Evolutionary conservation across 2,888 invertebrate species (phyloP).

Genomic region (Aphrophora alni): DNA sequence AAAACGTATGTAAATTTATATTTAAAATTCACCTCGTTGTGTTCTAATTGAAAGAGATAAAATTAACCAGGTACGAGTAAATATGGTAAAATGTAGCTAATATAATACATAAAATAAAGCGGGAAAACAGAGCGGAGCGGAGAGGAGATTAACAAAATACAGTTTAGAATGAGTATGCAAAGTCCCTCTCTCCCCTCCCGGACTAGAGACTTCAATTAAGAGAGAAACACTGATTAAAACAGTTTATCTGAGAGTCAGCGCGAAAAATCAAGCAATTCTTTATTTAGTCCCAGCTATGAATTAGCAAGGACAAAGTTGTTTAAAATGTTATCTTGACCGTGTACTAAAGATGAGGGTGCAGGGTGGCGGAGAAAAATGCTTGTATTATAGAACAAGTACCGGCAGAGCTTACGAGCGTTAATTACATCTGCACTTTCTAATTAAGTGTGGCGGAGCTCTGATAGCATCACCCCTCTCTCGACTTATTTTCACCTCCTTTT

Average conservation of each 20-base stretch:
- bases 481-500: no score
- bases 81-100: neutral
- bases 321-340: slow-evolving; percentile 2
- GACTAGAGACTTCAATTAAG: neutral
- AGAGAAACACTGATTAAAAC: neutral
- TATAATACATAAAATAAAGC: neutral
- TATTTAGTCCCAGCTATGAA: neutral
- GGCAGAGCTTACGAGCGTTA: neutral
- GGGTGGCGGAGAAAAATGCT: no score
- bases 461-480: neutral
- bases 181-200: neutral
- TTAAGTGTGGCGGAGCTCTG: neutral
- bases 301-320: neutral
- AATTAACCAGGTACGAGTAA: neutral
- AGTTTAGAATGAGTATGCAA: neutral
- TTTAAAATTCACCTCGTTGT: neutral
- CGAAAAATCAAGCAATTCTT: slow-evolving; percentile 2
- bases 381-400: no score
- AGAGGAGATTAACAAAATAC: neutral
- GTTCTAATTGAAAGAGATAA: neutral
- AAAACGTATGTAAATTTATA: neutral
- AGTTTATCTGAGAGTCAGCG: neutral
- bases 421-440: slow-evolving; percentile 1
- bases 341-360: neutral
- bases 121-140: neutral